A percentile compares a stretch with the other conserved stretches of the same genome.
Evolutionary conservation across 2,113 vertebrate species (phyloP).

Genomic region (Hemibagrus wyckioides): DNA sequence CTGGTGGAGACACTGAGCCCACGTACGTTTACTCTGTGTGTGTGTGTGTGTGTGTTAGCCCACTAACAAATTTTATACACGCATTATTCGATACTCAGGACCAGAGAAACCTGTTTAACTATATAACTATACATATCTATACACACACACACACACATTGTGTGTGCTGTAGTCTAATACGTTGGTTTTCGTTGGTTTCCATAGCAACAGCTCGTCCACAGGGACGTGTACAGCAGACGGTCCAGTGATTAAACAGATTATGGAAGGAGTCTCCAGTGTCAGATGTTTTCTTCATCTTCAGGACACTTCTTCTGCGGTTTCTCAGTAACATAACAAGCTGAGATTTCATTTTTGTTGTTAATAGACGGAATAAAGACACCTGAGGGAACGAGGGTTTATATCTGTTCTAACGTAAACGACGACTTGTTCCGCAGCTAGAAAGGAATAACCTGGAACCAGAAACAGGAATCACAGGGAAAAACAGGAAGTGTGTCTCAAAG

Average conservation of each 20-base stretch:
- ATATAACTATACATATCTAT: not conserved
- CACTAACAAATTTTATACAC: not conserved
- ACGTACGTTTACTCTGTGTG: too few species aligned
- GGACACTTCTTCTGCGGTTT: not conserved
- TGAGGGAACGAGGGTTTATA: too few species aligned
- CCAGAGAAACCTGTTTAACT: not conserved
- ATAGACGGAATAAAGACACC: too few species aligned
- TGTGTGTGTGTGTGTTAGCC: not conserved
- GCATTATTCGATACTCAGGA: not conserved
- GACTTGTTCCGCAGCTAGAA: not conserved
- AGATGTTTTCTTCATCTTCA: not conserved
- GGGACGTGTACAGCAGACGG: not conserved
- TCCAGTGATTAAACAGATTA: not conserved
- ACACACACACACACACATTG: too few species aligned
- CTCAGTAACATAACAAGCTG: not conserved
- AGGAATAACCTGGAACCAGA: not conserved
- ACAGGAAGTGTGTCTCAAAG: not conserved
- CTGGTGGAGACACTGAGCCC: not conserved
- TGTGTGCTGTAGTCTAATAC: too few species aligned
- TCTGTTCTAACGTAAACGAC: too few species aligned
- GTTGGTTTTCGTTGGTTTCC: not conserved
- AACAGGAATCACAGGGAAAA: not conserved
- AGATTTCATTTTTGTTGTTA: too few species aligned
- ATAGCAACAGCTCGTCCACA: not conserved
- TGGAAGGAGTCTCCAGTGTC: not conserved